These are phyloP conservation scores for Lamprologus ornatipinnis DNA, from an alignment of 2,113 vertebrate genomes.

Conservation along the genomic window DNA sequence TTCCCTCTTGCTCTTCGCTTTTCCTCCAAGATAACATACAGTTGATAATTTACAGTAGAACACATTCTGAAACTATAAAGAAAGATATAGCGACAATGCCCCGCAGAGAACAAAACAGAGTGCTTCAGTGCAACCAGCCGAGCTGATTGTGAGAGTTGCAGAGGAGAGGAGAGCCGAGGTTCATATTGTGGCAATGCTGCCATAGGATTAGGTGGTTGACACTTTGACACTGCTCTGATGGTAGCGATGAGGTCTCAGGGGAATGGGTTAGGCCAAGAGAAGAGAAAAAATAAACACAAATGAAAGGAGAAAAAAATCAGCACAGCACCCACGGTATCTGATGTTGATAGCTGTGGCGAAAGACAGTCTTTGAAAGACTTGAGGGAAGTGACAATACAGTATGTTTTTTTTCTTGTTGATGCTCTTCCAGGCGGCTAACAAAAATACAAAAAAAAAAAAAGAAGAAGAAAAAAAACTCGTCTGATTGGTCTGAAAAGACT, in stretches of 20 bases:
- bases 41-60: conserved; percentile 65
- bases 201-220: conserved; percentile 37
- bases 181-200: neutral
- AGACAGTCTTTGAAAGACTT: conserved; percentile 62
- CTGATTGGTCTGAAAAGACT: conserved; percentile 71
- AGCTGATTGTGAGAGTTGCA: conserved; percentile 18
- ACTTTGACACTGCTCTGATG: conserved; percentile 48
- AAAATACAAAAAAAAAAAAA: neutral
- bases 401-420: conserved; percentile 42
- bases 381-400: conserved; percentile 56
- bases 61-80: conserved; percentile 57
- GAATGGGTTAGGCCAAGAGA: conserved; percentile 10
- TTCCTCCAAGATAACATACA: conserved; percentile 63
- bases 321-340: conserved; percentile 40
- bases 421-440: conserved; percentile 28
- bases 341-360: conserved; percentile 61
- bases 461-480: neutral
- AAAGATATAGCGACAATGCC: conserved; percentile 37
- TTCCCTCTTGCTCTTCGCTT: conserved; percentile 43
- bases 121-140: conserved; percentile 12
- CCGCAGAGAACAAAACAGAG: conserved; percentile 45
- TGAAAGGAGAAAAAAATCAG: conserved; percentile 29
- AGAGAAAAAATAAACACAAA: conserved; percentile 49
- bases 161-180: conserved; percentile 18
- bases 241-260: conserved; percentile 42